Base-by-base conservation (phyloP, 2,113 vertebrate species). In the Miniopterus natalensis region DNA sequence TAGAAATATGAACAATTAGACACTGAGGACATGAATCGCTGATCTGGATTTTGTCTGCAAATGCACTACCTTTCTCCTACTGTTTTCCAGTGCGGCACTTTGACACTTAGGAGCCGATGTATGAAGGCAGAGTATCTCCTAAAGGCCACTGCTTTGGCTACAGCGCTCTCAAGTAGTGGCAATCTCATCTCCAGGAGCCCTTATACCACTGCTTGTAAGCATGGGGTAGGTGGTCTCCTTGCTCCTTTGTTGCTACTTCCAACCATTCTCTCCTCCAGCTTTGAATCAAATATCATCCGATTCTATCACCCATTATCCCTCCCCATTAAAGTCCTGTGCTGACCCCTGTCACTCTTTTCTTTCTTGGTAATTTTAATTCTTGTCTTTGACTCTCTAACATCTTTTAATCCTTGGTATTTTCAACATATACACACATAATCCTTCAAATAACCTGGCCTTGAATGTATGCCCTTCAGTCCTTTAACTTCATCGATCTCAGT, bases 321-420 rank as follows among this genome's bases (percentile, higher is more conserved):
- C 13, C 29, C 20, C 15, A 13, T 9, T 57, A 70, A 71, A 71
- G 31, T 71, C 49, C 61, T 79, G 55, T 73, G 12, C 8, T 84
- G 57, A 63, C n/a, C 7, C 61, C 36, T 59, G 51, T 31, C 6
- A 3, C 45, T 51, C 15, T 13, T 57, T 40, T 66, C 42, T 51
- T 81, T 90, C 8, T 11, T 31, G 75, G 57, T 79, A n/a, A 73
- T 31, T 78, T 42, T 55, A 78, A 73, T 57, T 66, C 53, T 75
- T 42, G 5, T 47, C 9, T 75, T 55, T 79, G 49, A 42, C 20
- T 81, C 12, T 91, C 31, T 59, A 36, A 63, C 3, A 59, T 11
- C 4, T 70, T 51, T 63, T 79, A 94, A 57, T 79, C 42, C 25
- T 84, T 66, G 15, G 36, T 89, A 51, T 84, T 92, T 65, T 92